Conservation (phyloP, 2,888 invertebrate species). For the Drosophila anomelani region DNA sequence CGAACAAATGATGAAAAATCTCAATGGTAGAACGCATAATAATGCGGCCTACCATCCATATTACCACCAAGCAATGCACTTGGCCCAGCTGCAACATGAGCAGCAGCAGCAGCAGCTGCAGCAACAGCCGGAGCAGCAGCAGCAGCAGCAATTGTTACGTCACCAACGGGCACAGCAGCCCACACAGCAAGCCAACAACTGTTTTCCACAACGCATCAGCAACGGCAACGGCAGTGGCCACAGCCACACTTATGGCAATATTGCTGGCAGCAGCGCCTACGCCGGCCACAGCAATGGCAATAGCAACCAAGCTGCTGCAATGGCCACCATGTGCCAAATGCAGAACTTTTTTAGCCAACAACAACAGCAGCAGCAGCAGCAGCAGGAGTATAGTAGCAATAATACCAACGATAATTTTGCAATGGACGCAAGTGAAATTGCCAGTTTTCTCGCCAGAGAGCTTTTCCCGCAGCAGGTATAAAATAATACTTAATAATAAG, state of each 20-base stretch:
- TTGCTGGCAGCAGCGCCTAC: constrained; percentile 39
- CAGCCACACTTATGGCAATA: constrained; percentile 32
- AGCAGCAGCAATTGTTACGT: constrained; percentile 64
- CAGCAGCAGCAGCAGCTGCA: constrained; percentile 53
- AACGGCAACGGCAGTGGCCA: too few relatives aligned
- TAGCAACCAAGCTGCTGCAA: constrained; percentile 52
- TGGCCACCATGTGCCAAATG: constrained; percentile 77
- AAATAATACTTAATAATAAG: background rate
- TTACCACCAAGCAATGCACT: constrained; percentile 64
- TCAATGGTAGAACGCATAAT: constrained; percentile 76
- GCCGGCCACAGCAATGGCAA: constrained; percentile 44
- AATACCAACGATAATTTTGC: constrained; percentile 72
- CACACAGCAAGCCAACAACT: constrained; percentile 51
- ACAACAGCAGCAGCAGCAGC: constrained; percentile 41
- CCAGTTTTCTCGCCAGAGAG: constrained; percentile 93
- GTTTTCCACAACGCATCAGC: too few relatives aligned
- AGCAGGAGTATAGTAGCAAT: constrained; percentile 50
- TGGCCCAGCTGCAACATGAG: constrained; percentile 52
- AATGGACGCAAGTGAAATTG: constrained; percentile 93
- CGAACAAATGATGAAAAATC: constrained; percentile 76
- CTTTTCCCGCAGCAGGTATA: constrained; percentile 93
- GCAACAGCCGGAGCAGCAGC: constrained; percentile 50
- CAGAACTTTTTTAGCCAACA: constrained; percentile 70
- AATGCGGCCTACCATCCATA: constrained; percentile 78
- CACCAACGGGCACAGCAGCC: constrained; percentile 62